phyloP scores from a whole-genome alignment of 2,888 invertebrate genomes.

The Cetonia aurata region DNA sequence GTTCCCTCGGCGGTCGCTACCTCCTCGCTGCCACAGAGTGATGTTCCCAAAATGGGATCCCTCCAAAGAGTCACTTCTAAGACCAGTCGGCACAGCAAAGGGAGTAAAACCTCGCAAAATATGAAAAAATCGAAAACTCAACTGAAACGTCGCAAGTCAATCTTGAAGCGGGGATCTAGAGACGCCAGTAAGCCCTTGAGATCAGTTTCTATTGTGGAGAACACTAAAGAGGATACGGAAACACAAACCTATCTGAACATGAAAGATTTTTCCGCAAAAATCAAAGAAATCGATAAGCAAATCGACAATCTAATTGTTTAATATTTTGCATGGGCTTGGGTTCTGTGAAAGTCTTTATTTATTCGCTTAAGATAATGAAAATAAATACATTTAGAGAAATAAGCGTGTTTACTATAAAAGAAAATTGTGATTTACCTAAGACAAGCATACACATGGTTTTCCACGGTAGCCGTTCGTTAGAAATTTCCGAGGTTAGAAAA shows the following conservation, averaged over 20 bases:
- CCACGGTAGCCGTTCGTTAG: no score
- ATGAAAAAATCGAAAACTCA: conserved; percentile 6
- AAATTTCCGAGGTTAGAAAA: no score
- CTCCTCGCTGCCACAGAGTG: neutral
- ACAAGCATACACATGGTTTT: no score
- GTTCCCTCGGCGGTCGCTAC: neutral
- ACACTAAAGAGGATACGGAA: conserved; percentile 28
- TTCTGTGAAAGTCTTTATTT: no score
- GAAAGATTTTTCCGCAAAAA: conserved; percentile 29
- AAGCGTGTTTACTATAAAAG: no score
- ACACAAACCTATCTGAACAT: conserved; percentile 38
- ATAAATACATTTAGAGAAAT: no score
- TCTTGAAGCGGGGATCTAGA: conserved; percentile 18
- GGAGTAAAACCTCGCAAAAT: conserved; percentile 6
- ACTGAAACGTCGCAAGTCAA: conserved; percentile 13
- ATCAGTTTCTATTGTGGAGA: conserved; percentile 19
- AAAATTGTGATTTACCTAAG: no score
- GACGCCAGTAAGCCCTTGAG: neutral
- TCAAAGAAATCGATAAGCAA: neutral
- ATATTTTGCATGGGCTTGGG: no score
- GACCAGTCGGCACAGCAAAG: neutral
- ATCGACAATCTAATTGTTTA: no score
- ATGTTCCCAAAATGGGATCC: neutral
- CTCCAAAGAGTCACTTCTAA: neutral
- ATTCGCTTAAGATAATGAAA: no score